Evolutionary conservation across 2,888 invertebrate species (phyloP), one percentile per base, ranked within the genome.

Genomic region (Clunio marinus): DNA sequence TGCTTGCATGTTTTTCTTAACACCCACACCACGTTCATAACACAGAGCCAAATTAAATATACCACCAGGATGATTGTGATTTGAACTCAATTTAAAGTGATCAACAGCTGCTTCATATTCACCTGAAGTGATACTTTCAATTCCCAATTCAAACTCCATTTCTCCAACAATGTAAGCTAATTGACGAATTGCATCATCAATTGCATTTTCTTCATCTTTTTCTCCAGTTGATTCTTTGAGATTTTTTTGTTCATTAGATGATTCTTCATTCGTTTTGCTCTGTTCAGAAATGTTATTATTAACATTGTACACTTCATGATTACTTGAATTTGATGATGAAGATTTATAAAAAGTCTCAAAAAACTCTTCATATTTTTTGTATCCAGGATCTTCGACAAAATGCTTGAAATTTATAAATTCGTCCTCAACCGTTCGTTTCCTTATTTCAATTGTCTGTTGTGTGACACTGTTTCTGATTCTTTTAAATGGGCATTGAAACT

Each of bases 11-110:
- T 87, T 81, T 70, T 80, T 78, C 41, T 78, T 75, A 1, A 86
- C 84, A 69, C 88, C 88, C 68, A 85, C 75, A 0, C 88, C 88
- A 73, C 81, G 78, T 76, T 88, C 88, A 76, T 87, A 85, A 74
- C 88, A 88, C 27, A 88, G 74, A 1, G 84, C 88, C 70, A 88
- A 78, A 75, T 88, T 88, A 73, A 84, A 88, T 70, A 84, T 79
- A 32, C 87, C 87, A 70, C 83, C 82, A 65, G 83, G 79, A 75
- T 85, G 83, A 71, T 83, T 82, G 62, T 84, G 80, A 71, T 80
- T 80, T 20, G 84, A 83, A 70, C 86, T 86, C 69, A 81, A 81
- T 71, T 75, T 72, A 71, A 81, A 80, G 72, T 84, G 84, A 58
- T 82, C 76, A 68, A 85, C 75, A 70, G 83, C 84, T 69, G 84